Percentiles rank a stretch among this genome's conserved stretches.
These are phyloP conservation scores for Suillia variegata DNA, from an alignment of 2,888 invertebrate species.

Conservation along the genomic window DNA sequence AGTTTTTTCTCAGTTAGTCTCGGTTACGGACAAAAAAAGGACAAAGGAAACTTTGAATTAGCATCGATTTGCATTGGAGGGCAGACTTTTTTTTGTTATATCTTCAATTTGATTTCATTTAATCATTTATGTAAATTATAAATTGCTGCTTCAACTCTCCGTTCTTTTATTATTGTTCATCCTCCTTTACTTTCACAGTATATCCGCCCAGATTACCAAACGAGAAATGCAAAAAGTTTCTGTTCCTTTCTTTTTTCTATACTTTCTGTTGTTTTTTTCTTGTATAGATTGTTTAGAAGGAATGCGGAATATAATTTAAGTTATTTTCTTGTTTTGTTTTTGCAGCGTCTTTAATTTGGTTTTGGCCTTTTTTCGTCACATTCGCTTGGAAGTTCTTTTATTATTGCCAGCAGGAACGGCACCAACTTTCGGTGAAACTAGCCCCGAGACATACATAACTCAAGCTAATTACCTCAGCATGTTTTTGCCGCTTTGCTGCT, in stretches of 20 bases:
- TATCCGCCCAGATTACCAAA: neutral
- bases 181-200: too few relatives aligned
- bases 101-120: neutral
- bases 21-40: too few relatives aligned
- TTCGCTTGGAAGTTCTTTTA: neutral
- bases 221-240: neutral
- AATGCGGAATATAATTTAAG: too few relatives aligned
- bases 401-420: neutral
- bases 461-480: conserved; percentile 20
- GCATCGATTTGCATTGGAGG: too few relatives aligned
- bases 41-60: too few relatives aligned
- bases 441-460: conserved; percentile 11
- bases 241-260: neutral
- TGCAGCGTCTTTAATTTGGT: neutral
- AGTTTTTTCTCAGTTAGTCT: too few relatives aligned
- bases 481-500: neutral
- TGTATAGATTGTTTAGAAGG: too few relatives aligned
- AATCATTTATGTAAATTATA: conserved; percentile 3
- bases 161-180: neutral
- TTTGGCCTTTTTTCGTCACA: neutral
- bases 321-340: neutral
- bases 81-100: too few relatives aligned
- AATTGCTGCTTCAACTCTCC: neutral
- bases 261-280: neutral
- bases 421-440: conserved; percentile 5